Percentiles rank a stretch among this genome's conserved stretches.
These are phyloP conservation scores for Rugalucina vietnamica DNA, from an alignment of 2,888 invertebrate genomes.

Conservation along the genomic window DNA sequence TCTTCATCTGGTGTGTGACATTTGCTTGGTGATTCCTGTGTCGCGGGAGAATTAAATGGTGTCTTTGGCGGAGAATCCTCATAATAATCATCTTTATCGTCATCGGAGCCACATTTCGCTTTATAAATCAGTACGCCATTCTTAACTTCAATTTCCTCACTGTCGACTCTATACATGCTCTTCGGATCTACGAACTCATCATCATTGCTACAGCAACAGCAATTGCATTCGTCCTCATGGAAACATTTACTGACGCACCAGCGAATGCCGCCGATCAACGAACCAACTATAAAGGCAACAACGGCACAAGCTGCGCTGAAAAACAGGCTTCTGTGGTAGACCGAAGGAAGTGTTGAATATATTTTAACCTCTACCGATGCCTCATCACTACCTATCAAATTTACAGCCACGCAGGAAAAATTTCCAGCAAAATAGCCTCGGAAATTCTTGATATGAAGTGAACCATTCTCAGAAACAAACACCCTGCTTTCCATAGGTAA, in stretches of 20 bases:
- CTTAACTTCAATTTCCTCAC: conserved; percentile 52
- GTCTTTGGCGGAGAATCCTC: conserved; percentile 62
- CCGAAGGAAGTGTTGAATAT: conserved; percentile 40
- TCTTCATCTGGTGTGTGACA: conserved; percentile 65
- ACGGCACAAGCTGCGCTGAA: conserved; percentile 67
- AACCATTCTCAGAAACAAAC: conserved; percentile 54
- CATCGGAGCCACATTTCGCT: background rate
- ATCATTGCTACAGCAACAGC: conserved; percentile 55
- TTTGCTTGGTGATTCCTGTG: conserved; percentile 65
- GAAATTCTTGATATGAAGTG: conserved; percentile 68
- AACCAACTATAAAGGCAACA: conserved; percentile 65
- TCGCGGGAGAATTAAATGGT: conserved; percentile 65
- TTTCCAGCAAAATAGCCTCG: conserved; percentile 74
- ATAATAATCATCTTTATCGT: conserved; percentile 43
- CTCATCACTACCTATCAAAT: conserved; percentile 68
- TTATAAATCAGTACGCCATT: conserved; percentile 21
- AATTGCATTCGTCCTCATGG: conserved; percentile 55
- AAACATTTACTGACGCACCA: conserved; percentile 58
- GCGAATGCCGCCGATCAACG: conserved; percentile 70
- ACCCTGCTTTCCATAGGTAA: conserved; percentile 53
- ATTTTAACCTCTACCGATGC: conserved; percentile 62
- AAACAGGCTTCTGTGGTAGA: conserved; percentile 66
- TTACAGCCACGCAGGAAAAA: conserved; percentile 74
- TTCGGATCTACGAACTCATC: conserved; percentile 33
- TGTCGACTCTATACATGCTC: conserved; percentile 40